A percentile compares a stretch with the other conserved stretches of the same genome.
These are phyloP conservation scores for Entomobrya proxima DNA, from an alignment of 2,888 invertebrate genomes.

Conservation along the genomic window DNA sequence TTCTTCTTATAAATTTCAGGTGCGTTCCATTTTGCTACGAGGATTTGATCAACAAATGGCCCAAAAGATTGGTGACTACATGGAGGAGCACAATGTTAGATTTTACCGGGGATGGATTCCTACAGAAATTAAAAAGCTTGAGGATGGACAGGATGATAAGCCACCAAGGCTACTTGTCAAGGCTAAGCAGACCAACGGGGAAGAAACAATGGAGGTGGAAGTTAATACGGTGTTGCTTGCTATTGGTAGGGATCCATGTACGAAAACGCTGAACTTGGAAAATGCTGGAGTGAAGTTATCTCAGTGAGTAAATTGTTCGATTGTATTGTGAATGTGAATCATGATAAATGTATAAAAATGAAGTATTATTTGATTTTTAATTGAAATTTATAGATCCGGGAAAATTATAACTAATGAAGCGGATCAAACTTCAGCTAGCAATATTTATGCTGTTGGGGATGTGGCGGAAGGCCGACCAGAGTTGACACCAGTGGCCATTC, in stretches of 20 bases:
- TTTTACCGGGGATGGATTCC: constrained; percentile 87
- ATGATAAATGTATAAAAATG: neutral
- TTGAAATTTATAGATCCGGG: constrained; percentile 66
- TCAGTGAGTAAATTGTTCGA: constrained; percentile 77
- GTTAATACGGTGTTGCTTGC: constrained; percentile 93
- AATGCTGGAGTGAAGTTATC: constrained; percentile 77
- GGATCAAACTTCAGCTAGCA: constrained; percentile 90
- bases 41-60: constrained; percentile 98
- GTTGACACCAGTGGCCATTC: constrained; percentile 95
- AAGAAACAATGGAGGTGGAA: constrained; percentile 79
- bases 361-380: too few relatives aligned
- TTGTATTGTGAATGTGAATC: neutral
- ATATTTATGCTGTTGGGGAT: constrained; percentile 97
- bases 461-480: constrained; percentile 85
- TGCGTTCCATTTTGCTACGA: constrained; percentile 90
- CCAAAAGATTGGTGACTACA: constrained; percentile 84
- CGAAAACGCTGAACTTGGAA: constrained; percentile 82
- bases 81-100: constrained; percentile 87
- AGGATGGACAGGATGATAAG: constrained; percentile 81
- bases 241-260: constrained; percentile 86
- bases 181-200: constrained; percentile 65
- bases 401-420: constrained; percentile 80
- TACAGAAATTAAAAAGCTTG: constrained; percentile 79
- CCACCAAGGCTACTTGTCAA: constrained; percentile 83
- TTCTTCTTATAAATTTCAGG: too few relatives aligned